These are phyloP conservation scores for Agrochola lychnidis DNA, from an alignment of 2,888 invertebrate genomes.

Conservation along the genomic window DNA sequence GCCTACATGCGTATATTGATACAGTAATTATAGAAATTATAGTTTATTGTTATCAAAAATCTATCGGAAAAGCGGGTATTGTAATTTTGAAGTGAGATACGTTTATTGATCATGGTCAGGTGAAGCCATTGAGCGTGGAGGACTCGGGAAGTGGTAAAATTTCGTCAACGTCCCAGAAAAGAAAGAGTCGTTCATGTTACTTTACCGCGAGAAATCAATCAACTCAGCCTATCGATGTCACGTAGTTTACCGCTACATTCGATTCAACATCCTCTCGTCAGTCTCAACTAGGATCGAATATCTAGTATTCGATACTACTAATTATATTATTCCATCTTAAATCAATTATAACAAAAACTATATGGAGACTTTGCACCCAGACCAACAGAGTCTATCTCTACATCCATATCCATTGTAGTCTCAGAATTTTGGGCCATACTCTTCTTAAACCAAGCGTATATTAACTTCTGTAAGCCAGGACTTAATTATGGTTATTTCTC, in stretches of 20 bases:
- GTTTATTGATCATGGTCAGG: conserved; percentile 12
- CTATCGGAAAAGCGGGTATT: not conserved
- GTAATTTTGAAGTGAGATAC: conserved; percentile 10
- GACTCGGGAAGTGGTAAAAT: conserved; percentile 17
- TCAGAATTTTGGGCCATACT: not conserved
- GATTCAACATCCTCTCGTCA: not conserved
- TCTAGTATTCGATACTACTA: too few species aligned
- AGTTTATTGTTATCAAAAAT: conserved; percentile 19
- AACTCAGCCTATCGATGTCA: not conserved
- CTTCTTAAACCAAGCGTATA: not conserved
- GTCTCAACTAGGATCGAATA: not conserved
- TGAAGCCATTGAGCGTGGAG: not conserved
- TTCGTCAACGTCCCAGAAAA: not conserved
- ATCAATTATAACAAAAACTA: not conserved
- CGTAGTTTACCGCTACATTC: not conserved
- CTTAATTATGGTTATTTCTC: conserved; percentile 7
- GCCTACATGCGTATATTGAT: not conserved
- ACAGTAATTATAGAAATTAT: conserved; percentile 10
- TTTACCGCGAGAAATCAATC: not conserved
- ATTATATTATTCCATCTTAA: conserved; percentile 2
- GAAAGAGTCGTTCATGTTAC: not conserved
- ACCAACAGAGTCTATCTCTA: not conserved
- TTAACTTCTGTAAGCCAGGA: not conserved
- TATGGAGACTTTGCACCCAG: not conserved
- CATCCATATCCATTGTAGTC: not conserved